These are phyloP conservation scores for pig (Sus scrofa) DNA, from an alignment of 2,113 vertebrate species.

Conservation along the genomic window T2T-Sscrofa CM000817.6:12729501-12730000, in stretches of 20 bases:
- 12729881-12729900: neutral
- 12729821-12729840: neutral
- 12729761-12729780: neutral
- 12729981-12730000: neutral
- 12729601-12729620: neutral
- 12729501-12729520: neutral
- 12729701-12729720: neutral
- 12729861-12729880: neutral
- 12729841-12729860: neutral
- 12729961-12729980: neutral
- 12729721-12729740: neutral
- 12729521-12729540: neutral
- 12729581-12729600: neutral
- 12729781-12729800: neutral
- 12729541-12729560: neutral
- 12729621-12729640: neutral
- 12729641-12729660: neutral
- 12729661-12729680: neutral
- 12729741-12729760: neutral
- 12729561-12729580: neutral
- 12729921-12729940: neutral
- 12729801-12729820: neutral
- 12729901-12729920: neutral
- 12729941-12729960: neutral
- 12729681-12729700: neutral